Percentiles rank a stretch among this genome's conserved stretches.
These are phyloP conservation scores for Cairina moschata DNA, from an alignment of 2,113 vertebrate genomes.

Conservation along the genomic window DNA sequence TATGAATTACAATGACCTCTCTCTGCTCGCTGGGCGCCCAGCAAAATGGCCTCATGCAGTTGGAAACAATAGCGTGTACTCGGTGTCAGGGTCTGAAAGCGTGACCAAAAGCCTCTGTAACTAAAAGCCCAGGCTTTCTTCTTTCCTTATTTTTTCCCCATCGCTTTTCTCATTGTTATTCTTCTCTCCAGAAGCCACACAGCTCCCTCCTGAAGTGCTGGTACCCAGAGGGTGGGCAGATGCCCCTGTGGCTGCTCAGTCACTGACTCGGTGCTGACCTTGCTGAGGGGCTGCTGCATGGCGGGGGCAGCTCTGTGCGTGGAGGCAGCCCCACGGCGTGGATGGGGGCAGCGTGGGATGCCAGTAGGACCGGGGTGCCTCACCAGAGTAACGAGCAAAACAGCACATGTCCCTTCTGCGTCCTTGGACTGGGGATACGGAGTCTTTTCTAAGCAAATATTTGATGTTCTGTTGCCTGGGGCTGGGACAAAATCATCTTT, in stretches of 20 bases:
- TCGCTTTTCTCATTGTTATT: not conserved
- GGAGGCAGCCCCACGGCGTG: not conserved
- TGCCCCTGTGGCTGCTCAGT: not conserved
- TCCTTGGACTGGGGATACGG: not conserved
- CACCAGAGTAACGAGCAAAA: not conserved
- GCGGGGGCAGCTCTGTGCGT: not conserved
- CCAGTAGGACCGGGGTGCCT: not conserved
- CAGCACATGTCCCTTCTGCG: not conserved
- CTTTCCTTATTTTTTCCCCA: not conserved
- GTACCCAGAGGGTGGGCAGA: not conserved
- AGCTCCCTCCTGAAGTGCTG: not conserved
- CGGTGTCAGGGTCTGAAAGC: not conserved
- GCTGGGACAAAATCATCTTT: conserved; percentile 9
- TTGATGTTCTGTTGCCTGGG: conserved; percentile 31
- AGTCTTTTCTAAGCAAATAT: conserved; percentile 14
- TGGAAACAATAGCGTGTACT: not conserved
- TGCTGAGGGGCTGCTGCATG: not conserved
- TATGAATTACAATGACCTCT: conserved; percentile 57
- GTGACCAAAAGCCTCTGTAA: not conserved
- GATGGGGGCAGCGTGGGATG: not conserved
- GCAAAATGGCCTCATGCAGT: not conserved
- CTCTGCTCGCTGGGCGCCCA: not conserved
- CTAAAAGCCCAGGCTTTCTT: not conserved
- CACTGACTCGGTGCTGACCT: not conserved
- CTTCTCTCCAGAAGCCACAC: not conserved